These are phyloP conservation scores for Sebastes glaucus DNA, from an alignment of 2,797 vertebrate species.

Conservation along the genomic window DNA sequence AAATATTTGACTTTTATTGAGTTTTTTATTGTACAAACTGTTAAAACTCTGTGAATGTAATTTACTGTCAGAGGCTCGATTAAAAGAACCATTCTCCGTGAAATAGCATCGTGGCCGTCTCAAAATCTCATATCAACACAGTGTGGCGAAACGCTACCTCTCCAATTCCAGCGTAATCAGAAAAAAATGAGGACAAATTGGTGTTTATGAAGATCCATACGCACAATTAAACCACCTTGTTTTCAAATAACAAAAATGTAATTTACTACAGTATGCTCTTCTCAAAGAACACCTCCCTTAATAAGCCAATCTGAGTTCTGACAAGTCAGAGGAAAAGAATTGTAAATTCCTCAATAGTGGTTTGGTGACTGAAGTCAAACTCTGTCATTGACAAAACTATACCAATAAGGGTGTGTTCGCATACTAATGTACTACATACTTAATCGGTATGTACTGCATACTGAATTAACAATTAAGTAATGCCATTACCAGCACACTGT, in stretches of 20 bases:
- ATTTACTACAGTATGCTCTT: slow-evolving; percentile 7
- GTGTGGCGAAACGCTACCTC: slow-evolving; percentile 38
- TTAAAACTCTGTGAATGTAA: slow-evolving; percentile 53
- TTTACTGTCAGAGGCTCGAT: slow-evolving; percentile 64
- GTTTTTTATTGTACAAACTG: slow-evolving; percentile 53
- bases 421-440: neutral
- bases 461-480: neutral
- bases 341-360: neutral
- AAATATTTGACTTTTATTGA: slow-evolving; percentile 44
- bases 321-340: neutral
- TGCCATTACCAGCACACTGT: neutral
- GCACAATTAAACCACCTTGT: slow-evolving; percentile 53
- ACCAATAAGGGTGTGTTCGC: neutral
- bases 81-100: slow-evolving; percentile 71
- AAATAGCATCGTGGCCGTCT: slow-evolving; percentile 62
- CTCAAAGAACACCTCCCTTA: slow-evolving; percentile 13
- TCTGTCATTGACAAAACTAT: neutral
- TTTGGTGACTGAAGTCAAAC: neutral
- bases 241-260: slow-evolving; percentile 50
- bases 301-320: slow-evolving; percentile 23
- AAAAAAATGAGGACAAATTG: slow-evolving; percentile 51
- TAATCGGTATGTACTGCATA: neutral
- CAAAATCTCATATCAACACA: slow-evolving; percentile 53
- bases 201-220: slow-evolving; percentile 60
- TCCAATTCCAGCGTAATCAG: slow-evolving; percentile 51